Evolutionary conservation across 2,888 invertebrate genomes (phyloP).

Genomic region (Drosophila eohydei): DNA sequence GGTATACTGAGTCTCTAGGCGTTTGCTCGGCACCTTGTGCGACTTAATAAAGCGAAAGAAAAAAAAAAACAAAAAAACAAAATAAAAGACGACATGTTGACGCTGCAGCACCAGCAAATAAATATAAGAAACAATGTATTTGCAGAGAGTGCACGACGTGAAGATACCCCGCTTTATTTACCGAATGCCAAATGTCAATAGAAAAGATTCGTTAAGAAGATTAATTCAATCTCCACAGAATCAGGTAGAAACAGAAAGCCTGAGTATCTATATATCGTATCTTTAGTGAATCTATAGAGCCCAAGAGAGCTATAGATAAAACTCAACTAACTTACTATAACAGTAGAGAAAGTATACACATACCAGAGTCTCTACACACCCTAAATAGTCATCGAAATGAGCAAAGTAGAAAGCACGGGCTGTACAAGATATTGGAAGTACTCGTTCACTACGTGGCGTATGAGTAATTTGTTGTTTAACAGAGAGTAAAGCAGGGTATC

Average conservation of each 20-base stretch:
- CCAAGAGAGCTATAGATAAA: background rate
- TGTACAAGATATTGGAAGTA: background rate
- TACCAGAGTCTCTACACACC: too few species aligned
- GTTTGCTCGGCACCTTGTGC: conserved; percentile 26
- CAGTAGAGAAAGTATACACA: too few species aligned
- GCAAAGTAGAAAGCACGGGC: too few species aligned
- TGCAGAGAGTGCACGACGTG: background rate
- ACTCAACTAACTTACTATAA: background rate
- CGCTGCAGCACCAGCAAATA: conserved; percentile 42
- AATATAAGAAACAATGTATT: conserved; percentile 15
- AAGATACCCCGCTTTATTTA: background rate
- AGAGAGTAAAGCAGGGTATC: background rate
- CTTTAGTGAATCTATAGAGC: background rate
- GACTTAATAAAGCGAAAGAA: conserved; percentile 60
- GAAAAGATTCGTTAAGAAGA: too few species aligned
- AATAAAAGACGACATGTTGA: conserved; percentile 52
- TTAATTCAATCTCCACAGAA: background rate
- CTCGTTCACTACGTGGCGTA: too few species aligned
- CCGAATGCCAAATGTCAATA: background rate
- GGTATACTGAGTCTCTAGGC: conserved; percentile 38
- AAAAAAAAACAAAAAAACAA: conserved; percentile 42
- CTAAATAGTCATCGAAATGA: too few species aligned
- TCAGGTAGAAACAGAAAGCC: background rate
- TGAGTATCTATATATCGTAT: background rate
- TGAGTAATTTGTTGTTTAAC: background rate